Evolutionary conservation across 2,113 vertebrate species (phyloP).

Genomic region (Ammodytes dubius): DNA sequence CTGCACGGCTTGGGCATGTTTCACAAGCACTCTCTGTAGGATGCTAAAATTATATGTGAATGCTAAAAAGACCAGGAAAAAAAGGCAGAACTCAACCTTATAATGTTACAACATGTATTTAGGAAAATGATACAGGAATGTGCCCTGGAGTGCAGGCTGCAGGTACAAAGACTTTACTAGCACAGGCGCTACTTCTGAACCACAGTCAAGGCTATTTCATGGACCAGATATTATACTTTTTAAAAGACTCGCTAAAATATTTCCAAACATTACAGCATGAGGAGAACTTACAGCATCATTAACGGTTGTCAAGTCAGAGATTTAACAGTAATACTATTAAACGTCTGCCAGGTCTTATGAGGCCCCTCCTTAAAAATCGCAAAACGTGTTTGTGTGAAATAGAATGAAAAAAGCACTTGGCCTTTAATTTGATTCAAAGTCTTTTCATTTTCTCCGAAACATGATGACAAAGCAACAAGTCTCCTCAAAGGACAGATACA

Average conservation of each 20-base stretch:
- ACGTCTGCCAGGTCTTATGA: slow-evolving; percentile 1
- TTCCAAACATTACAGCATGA: slow-evolving; percentile 23
- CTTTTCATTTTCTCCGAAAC: slow-evolving; percentile 12
- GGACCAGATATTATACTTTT: slow-evolving; percentile 14
- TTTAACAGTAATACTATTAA: slow-evolving; percentile 10
- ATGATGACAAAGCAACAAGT: background rate
- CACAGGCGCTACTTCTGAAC: background rate
- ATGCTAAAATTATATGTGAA: slow-evolving; percentile 20
- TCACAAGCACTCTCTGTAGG: slow-evolving; percentile 30
- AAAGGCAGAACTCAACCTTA: slow-evolving; percentile 26
- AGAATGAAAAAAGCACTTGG: slow-evolving; percentile 39
- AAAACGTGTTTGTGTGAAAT: slow-evolving; percentile 6
- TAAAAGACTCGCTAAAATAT: slow-evolving; percentile 13
- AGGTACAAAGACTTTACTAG: background rate
- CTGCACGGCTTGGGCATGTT: slow-evolving; percentile 40
- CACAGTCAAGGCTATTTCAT: slow-evolving; percentile 9
- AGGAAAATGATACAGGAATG: slow-evolving; percentile 4
- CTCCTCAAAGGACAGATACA: background rate
- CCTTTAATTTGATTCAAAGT: slow-evolving; percentile 30
- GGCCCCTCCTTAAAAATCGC: background rate
- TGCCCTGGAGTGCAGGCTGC: slow-evolving; percentile 7
- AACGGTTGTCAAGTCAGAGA: slow-evolving; percentile 9
- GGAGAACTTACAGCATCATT: background rate
- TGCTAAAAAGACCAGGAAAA: slow-evolving; percentile 42
- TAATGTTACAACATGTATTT: slow-evolving; percentile 31